Percentiles rank a stretch among this genome's conserved stretches.
These are phyloP conservation scores for Tetraodon nigroviridis DNA, from an alignment of 2,113 vertebrate species.

Conservation along the genomic window DNA sequence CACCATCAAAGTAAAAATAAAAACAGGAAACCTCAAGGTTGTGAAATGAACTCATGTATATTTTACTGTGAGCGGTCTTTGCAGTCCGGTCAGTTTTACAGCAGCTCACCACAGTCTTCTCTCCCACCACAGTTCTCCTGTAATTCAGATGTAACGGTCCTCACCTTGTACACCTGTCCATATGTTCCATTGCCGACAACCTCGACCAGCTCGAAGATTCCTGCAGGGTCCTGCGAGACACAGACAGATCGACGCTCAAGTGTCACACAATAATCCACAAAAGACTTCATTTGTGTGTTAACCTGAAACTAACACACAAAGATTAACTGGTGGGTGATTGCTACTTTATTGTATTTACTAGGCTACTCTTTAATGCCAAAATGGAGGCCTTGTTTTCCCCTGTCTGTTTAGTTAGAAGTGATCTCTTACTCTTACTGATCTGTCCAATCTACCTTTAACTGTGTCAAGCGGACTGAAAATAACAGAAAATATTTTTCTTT, in stretches of 20 bases:
- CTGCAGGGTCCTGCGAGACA: slow-evolving; percentile 81
- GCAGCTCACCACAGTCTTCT: background rate
- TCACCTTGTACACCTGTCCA: slow-evolving; percentile 87
- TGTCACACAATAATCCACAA: background rate
- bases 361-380: slow-evolving; percentile 1
- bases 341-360: slow-evolving; percentile 7
- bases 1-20: too few species aligned
- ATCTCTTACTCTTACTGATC: background rate
- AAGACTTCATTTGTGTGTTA: background rate
- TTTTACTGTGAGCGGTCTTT: slow-evolving; percentile 1
- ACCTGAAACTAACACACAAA: background rate
- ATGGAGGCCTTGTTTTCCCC: background rate
- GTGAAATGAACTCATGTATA: background rate
- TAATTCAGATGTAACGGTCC: slow-evolving; percentile 29
- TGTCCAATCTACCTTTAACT: too few species aligned
- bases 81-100: background rate
- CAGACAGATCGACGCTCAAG: background rate
- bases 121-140: background rate
- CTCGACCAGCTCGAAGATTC: slow-evolving; percentile 90
- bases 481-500: too few species aligned
- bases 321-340: slow-evolving; percentile 1
- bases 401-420: slow-evolving; percentile 7
- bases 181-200: slow-evolving; percentile 81
- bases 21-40: too few species aligned
- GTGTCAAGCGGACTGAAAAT: too few species aligned